A percentile compares a stretch with the other conserved stretches of the same genome.
phyloP scores from a whole-genome alignment of 2,113 vertebrate species.

The Cyprinodon variegatus region DNA sequence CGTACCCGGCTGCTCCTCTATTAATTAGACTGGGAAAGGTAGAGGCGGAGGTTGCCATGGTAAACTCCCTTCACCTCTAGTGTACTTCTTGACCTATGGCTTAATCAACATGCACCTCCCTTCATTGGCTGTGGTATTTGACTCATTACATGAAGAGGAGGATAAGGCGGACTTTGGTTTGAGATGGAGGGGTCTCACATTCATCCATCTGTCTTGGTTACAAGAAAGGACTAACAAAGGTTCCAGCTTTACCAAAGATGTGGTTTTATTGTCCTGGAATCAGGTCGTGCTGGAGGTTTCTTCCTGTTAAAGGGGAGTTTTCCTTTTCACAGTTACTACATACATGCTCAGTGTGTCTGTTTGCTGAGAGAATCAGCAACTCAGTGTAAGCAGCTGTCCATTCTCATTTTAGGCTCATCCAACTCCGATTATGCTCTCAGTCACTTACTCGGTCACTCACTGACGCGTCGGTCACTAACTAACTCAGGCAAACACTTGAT shows the following conservation, averaged over 20 bases:
- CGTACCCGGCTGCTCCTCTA: constrained; percentile 58
- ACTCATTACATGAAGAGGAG: constrained; percentile 44
- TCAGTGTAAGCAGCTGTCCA: too few relatives aligned
- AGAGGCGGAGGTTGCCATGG: constrained; percentile 9
- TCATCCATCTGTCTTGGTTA: constrained; percentile 30
- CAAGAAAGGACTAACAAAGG: constrained; percentile 40
- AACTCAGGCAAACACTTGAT: too few relatives aligned
- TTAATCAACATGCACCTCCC: constrained; percentile 64
- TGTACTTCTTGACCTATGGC: constrained; percentile 48
- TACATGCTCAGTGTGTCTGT: too few relatives aligned
- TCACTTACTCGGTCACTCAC: too few relatives aligned
- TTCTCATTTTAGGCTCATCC: too few relatives aligned
- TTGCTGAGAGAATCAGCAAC: too few relatives aligned
- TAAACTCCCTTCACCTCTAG: constrained; percentile 59
- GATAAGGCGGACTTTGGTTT: constrained; percentile 20
- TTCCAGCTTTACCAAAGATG: constrained; percentile 18
- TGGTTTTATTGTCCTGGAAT: neutral
- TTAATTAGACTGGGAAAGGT: constrained; percentile 56
- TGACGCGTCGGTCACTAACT: too few relatives aligned
- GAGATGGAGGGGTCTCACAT: constrained; percentile 41
- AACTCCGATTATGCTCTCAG: too few relatives aligned
- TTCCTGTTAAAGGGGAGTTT: too few relatives aligned
- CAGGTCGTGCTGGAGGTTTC: too few relatives aligned
- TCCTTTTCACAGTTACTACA: too few relatives aligned
- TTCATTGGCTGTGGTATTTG: constrained; percentile 52